Conservation (phyloP, 2,888 invertebrate species). For the Cantharis flavilabris region DNA sequence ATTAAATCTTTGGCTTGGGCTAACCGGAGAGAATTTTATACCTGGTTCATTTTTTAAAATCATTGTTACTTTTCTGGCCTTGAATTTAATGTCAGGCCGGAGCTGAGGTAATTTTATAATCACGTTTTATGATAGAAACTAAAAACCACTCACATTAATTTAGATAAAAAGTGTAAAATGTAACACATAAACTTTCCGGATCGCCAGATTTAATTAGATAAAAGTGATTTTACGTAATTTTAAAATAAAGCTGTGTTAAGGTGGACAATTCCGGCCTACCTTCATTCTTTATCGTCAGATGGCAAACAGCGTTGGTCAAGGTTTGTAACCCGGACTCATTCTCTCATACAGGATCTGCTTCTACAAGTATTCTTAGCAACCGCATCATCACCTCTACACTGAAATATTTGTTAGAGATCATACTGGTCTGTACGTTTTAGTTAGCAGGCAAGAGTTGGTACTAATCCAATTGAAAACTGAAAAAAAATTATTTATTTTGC, state of each 20-base stretch:
- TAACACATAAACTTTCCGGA: not conserved
- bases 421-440: too few species aligned
- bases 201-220: not conserved
- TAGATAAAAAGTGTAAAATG: not conserved
- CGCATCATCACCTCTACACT: too few species aligned
- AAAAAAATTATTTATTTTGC: too few species aligned
- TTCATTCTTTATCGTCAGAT: not conserved
- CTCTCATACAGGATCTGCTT: too few species aligned
- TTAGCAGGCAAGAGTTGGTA: too few species aligned
- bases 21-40: not conserved
- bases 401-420: too few species aligned
- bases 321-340: too few species aligned
- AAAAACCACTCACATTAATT: not conserved
- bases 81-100: not conserved
- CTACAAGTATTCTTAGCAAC: too few species aligned
- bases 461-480: too few species aligned
- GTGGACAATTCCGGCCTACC: not conserved
- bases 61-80: not conserved
- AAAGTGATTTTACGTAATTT: not conserved
- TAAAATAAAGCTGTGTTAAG: not conserved
- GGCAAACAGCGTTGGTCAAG: not conserved
- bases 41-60: not conserved
- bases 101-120: not conserved
- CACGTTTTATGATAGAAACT: not conserved
- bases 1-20: not conserved